These are phyloP conservation scores for Musca domestica DNA, from an alignment of 1,140 invertebrate genomes.

Conservation along the genomic window DNA sequence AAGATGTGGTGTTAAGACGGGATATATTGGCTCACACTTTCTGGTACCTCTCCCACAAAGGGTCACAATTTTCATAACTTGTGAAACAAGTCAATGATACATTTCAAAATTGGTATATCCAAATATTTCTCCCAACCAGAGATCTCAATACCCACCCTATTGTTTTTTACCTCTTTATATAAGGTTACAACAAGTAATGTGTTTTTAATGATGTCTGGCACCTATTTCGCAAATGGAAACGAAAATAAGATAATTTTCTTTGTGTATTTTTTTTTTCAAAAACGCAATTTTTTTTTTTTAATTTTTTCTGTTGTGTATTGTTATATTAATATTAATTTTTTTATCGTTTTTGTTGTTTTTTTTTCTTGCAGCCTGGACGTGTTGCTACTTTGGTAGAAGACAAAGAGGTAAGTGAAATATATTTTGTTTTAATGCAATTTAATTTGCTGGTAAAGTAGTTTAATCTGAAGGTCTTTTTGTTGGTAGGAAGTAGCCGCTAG, in stretches of 20 bases:
- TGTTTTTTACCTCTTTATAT: not conserved
- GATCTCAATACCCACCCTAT: no score
- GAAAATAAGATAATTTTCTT: not conserved
- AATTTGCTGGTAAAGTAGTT: not conserved
- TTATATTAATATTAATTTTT: slow-evolving; percentile 8
- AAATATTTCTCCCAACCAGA: no score
- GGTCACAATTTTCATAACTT: no score
- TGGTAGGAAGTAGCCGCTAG: not conserved
- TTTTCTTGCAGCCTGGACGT: slow-evolving; percentile 68
- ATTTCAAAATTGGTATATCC: no score
- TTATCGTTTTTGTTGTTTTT: slow-evolving; percentile 29
- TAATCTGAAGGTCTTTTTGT: not conserved
- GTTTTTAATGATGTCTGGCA: not conserved
- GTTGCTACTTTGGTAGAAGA: slow-evolving; percentile 76
- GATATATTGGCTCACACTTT: no score
- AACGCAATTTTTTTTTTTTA: not conserved
- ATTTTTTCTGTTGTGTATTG: not conserved
- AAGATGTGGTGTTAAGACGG: no score
- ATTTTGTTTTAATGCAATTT: not conserved
- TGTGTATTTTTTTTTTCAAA: not conserved
- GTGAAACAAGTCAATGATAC: no score
- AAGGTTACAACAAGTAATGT: no score
- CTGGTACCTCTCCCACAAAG: no score
- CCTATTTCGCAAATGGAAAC: not conserved
- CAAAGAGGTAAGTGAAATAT: slow-evolving; percentile 61